Evolutionary conservation across 2,797 vertebrate genomes (phyloP), one percentile per base, ranked within the genome.

Genomic region (Furcifer pardalis): DNA sequence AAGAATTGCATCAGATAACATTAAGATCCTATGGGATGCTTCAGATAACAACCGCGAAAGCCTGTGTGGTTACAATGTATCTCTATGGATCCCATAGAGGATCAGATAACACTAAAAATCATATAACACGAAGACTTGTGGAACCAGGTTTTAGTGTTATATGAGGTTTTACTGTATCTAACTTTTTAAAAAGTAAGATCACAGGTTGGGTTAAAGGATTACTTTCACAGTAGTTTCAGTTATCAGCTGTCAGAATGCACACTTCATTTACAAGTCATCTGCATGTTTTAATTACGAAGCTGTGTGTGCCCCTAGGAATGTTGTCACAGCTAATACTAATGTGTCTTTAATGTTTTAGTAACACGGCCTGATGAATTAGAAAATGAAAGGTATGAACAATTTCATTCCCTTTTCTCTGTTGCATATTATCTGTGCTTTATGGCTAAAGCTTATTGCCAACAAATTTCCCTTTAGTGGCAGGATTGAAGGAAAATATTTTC

Each of bases 321-420:
- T 94, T 89, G 91, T 92, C 82, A 86, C 92, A 86, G 92, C 94
- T 96, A 95, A 96, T 91, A 77, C 88, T 92, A 87, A 86, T 94
- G 92, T 96, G 93, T 94, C 95, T 96, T 93, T 96, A 93, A 95
- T 93, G 85, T 94, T 95, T 92, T 96, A 99, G 98, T 97, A 93
- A 95, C 95, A 90, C 97, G 96, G 92, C 79, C 91, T 91, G 97
- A 96, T 7, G 97, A 98, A 84, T 94, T 95, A 93, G 98, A 99
- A 95, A 97, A 94, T 90, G 98, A 98, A 94, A 99, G 98, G 98
- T 99, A 96, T 92, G 96, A 89, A 91, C 92, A 85, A 92, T 93
- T 87, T 83, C 87, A 84, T 93, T 82, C 75, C 84, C 59, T 66
- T 94, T 88, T 91, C 37, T 89, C 75, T 89, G 3, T 89, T 88